Percentiles rank a stretch among this genome's conserved stretches.
Evolutionary conservation across 2,888 invertebrate species (phyloP).

Genomic region (Harmothoe impar): DNA sequence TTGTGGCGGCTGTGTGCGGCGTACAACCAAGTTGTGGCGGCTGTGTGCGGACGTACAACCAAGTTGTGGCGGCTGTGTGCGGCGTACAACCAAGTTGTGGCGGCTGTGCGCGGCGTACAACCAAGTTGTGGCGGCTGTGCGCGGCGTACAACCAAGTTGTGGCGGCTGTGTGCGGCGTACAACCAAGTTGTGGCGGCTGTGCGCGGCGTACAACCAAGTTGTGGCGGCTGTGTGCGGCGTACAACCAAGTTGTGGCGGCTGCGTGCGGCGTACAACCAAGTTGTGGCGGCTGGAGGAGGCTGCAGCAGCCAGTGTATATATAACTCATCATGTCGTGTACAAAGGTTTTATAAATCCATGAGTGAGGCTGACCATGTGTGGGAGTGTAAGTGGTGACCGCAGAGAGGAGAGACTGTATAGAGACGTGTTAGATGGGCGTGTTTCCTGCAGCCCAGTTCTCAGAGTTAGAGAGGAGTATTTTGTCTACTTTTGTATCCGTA

Average conservation of each 20-base stretch:
- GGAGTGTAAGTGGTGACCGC: neutral
- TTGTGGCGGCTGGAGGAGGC: neutral
- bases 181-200: too few species aligned
- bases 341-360: slow-evolving; percentile 32
- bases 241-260: neutral
- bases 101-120: too few species aligned
- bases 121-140: too few species aligned
- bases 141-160: too few species aligned
- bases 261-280: neutral
- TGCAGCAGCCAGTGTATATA: slow-evolving; percentile 44
- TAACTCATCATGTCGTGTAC: neutral
- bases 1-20: too few species aligned
- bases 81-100: neutral
- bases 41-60: neutral
- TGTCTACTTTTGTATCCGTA: slow-evolving; percentile 57
- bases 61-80: too few species aligned
- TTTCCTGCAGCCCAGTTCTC: neutral
- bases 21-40: slow-evolving; percentile 3
- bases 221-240: neutral
- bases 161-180: neutral
- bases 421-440: neutral
- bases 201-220: too few species aligned
- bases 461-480: slow-evolving; percentile 24
- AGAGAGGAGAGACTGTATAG: neutral
- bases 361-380: too few species aligned